A percentile compares a stretch with the other conserved stretches of the same genome.
phyloP scores from a whole-genome alignment of 2,113 vertebrate genomes.

The Hiodon tergisus region DNA sequence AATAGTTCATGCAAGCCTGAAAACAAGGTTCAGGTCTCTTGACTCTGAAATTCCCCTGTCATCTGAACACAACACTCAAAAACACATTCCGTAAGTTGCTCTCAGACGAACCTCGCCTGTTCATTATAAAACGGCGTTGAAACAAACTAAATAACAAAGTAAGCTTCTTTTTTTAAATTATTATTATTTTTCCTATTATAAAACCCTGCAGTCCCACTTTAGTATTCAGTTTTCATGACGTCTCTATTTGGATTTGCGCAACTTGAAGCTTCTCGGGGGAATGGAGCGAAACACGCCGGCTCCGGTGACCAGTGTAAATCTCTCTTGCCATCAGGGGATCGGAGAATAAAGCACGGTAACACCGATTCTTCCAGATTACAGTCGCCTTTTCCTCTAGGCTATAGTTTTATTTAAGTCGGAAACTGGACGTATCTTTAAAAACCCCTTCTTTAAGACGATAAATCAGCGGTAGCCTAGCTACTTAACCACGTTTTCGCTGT shows the following conservation, averaged over 20 bases:
- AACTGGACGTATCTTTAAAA: neutral
- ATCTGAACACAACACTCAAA: no score
- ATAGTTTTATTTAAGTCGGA: neutral
- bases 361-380: neutral
- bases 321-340: neutral
- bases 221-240: neutral
- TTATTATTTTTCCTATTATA: no score
- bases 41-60: no score
- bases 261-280: slow-evolving; percentile 3
- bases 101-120: no score
- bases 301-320: neutral
- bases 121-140: no score
- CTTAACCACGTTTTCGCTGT: neutral
- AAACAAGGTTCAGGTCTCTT: no score
- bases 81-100: no score
- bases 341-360: neutral
- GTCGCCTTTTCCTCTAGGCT: neutral
- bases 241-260: neutral
- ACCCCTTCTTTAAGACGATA: neutral
- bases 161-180: neutral
- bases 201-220: neutral
- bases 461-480: neutral
- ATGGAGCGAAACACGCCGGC: neutral
- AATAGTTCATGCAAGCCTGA: no score
- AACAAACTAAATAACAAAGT: neutral